Conservation (phyloP, 2,888 invertebrate species). For the Rhagonycha fulva region DNA sequence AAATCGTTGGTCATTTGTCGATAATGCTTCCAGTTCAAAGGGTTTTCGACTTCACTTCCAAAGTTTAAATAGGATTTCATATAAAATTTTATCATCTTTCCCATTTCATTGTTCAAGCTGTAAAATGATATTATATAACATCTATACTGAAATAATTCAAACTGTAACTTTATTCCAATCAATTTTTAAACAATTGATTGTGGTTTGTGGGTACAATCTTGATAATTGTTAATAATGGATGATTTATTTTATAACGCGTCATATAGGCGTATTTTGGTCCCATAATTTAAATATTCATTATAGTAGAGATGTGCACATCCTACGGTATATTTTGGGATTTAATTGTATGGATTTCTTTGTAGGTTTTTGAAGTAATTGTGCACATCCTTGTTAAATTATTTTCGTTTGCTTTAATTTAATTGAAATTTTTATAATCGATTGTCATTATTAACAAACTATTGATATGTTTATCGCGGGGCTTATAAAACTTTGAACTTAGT, state of each 20-base stretch:
- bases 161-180: not conserved
- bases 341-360: not conserved
- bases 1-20: not conserved
- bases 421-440: not conserved
- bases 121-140: not conserved
- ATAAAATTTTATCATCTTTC: not conserved
- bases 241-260: not conserved
- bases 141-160: not conserved
- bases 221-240: not conserved
- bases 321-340: not conserved
- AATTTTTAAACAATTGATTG: not conserved
- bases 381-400: not conserved
- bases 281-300: not conserved
- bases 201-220: not conserved
- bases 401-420: not conserved
- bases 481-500: slow-evolving; percentile 7
- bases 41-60: not conserved
- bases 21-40: not conserved
- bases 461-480: not conserved
- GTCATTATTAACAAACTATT: not conserved
- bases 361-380: not conserved
- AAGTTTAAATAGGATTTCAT: not conserved
- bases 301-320: not conserved
- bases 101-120: not conserved
- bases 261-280: not conserved